Evolutionary conservation across 1,140 invertebrate genomes (phyloP), one percentile per base, ranked within the genome.

Genomic region (Trichonephila clavipes): DNA sequence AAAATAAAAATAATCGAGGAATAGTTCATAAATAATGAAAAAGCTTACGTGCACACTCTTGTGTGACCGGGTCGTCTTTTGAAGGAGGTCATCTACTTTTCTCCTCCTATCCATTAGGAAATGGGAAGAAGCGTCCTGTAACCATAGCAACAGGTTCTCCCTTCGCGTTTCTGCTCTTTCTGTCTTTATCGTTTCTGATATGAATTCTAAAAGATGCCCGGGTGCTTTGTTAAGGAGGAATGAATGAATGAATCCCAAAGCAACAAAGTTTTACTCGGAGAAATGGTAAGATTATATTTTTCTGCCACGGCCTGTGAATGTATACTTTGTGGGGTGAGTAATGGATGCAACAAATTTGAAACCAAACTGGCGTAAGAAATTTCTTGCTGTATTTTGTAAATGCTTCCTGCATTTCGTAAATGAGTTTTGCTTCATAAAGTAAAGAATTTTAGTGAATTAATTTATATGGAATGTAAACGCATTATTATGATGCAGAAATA

Each of bases 1-100:
- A 64, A 64, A 40, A 69, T 86, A 72, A 83, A 87, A 83, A 92
- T 87, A 83, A 72, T 72, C 91, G 44, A 12, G 44, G 81, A 92
- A 92, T 87, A 92, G 82, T 92, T 92, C 91, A 92, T 92, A 92
- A 92, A 92, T 92, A 92, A 92, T 92, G 91, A 92, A 92, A 87
- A 87, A 92, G 91, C 82, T 87, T 92, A 91, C 90, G 90, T 91
- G 90, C 90, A 83, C 81, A 64, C 24, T 59, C 21, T 59, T 77
- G 34, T 34, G 81, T 62, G 90, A 91, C 82, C 62, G 69, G 91
- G 91, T 92, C 82, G 83, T 85, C 62, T 62, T 92, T 87, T 72
- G 61, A 85, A 92, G 81, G 51, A 92, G 89, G 90, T 92, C 90
- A 92, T 85, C 90, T 66, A 64, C 72, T 86, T 87, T 92, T 69